Percentiles rank a stretch among this genome's conserved stretches.
Evolutionary conservation across 2,888 invertebrate species (phyloP).

Genomic region (Drosophila borealis): DNA sequence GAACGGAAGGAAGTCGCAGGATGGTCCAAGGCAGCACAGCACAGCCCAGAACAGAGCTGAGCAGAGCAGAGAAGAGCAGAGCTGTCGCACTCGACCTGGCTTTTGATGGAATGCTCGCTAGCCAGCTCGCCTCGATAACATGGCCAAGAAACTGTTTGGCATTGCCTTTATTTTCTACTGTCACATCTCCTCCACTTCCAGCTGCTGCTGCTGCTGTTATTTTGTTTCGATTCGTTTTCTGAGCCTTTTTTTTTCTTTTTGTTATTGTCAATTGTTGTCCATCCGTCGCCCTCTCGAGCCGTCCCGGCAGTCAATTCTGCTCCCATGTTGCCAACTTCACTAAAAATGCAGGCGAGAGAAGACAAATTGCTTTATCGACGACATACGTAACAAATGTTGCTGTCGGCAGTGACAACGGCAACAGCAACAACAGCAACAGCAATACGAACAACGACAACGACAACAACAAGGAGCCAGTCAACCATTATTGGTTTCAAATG

Average conservation of each 20-base stretch:
- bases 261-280: constrained; percentile 73
- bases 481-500: constrained; percentile 77
- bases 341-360: constrained; percentile 74
- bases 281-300: constrained; percentile 13
- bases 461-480: constrained; percentile 52
- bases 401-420: constrained; percentile 78
- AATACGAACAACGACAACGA: constrained; percentile 23
- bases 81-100: constrained; percentile 35
- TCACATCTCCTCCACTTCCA: constrained; percentile 1
- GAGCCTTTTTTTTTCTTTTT: constrained; percentile 22
- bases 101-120: constrained; percentile 58
- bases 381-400: constrained; percentile 80
- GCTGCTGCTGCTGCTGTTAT: constrained; percentile 27
- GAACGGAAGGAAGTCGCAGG: constrained; percentile 69
- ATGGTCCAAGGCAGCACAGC: constrained; percentile 13
- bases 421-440: constrained; percentile 36
- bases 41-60: constrained; percentile 5
- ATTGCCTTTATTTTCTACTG: constrained; percentile 37
- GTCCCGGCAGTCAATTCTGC: constrained; percentile 15
- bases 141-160: constrained; percentile 78
- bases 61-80: constrained; percentile 8
- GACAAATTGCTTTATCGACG: constrained; percentile 80
- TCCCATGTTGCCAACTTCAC: constrained; percentile 55
- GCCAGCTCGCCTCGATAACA: constrained; percentile 60
- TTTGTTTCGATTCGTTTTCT: constrained; percentile 49